Evolutionary conservation across 2,113 vertebrate species (phyloP).

Genomic region (Plestiodon gilberti): DNA sequence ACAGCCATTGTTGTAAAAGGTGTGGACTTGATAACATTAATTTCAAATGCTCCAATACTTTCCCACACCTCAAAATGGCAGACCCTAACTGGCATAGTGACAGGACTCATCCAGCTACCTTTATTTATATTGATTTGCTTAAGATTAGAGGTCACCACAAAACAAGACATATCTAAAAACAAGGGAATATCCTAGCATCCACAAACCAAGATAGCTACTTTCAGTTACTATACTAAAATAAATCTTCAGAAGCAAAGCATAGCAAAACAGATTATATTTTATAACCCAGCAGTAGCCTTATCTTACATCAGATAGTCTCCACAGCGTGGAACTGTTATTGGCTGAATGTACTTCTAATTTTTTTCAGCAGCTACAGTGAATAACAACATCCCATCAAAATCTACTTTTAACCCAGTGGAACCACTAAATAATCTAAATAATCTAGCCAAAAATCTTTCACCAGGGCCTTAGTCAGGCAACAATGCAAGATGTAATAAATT

Average conservation of each 20-base stretch:
- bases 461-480: too few species aligned
- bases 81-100: background rate
- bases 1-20: background rate
- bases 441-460: too few species aligned
- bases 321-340: too few species aligned
- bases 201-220: background rate
- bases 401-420: too few species aligned
- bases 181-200: background rate
- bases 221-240: background rate
- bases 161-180: background rate
- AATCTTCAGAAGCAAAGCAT: background rate
- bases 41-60: background rate
- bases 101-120: background rate
- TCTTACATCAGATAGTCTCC: too few species aligned
- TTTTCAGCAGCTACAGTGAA: too few species aligned
- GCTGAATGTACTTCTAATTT: too few species aligned
- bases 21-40: background rate
- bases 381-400: too few species aligned
- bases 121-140: background rate
- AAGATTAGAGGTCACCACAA: background rate
- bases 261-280: background rate
- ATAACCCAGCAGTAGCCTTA: background rate
- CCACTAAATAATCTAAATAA: too few species aligned
- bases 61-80: background rate
- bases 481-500: too few species aligned